phyloP scores from a whole-genome alignment of 1,140 invertebrate species.

The Cydia fagiglandana region DNA sequence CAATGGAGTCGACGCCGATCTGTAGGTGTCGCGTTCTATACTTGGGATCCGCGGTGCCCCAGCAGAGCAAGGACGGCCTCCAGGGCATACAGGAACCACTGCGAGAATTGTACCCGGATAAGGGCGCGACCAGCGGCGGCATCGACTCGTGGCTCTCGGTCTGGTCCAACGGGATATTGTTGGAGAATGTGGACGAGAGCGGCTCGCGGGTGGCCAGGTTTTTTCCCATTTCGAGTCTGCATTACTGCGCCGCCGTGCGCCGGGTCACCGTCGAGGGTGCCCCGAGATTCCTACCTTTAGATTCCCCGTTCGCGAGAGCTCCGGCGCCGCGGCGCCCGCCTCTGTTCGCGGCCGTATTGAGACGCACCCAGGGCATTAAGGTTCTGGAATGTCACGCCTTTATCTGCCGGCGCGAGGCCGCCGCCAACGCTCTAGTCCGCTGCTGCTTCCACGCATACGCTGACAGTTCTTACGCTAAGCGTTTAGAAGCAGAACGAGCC shows the following conservation, averaged over 20 bases:
- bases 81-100: constrained; percentile 98
- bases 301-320: constrained; percentile 95
- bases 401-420: constrained; percentile 97
- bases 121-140: constrained; percentile 91
- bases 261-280: constrained; percentile 86
- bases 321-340: constrained; percentile 94
- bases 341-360: constrained; percentile 96
- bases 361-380: constrained; percentile 98
- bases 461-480: constrained; percentile 94
- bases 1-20: constrained; percentile 91
- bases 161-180: constrained; percentile 96
- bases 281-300: constrained; percentile 96
- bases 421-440: constrained; percentile 94
- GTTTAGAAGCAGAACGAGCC: constrained; percentile 82
- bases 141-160: constrained; percentile 99
- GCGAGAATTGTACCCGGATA: constrained; percentile 96
- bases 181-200: constrained; percentile 98
- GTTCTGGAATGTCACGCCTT: constrained; percentile 99
- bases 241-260: constrained; percentile 98
- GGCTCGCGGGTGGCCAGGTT: constrained; percentile 96
- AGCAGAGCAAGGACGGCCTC: constrained; percentile 98
- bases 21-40: constrained; percentile 98
- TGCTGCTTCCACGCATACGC: constrained; percentile 98
- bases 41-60: constrained; percentile 97
- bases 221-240: constrained; percentile 97